These are phyloP conservation scores for Iphiclides podalirius DNA, from an alignment of 2,888 invertebrate genomes.

Conservation along the genomic window DNA sequence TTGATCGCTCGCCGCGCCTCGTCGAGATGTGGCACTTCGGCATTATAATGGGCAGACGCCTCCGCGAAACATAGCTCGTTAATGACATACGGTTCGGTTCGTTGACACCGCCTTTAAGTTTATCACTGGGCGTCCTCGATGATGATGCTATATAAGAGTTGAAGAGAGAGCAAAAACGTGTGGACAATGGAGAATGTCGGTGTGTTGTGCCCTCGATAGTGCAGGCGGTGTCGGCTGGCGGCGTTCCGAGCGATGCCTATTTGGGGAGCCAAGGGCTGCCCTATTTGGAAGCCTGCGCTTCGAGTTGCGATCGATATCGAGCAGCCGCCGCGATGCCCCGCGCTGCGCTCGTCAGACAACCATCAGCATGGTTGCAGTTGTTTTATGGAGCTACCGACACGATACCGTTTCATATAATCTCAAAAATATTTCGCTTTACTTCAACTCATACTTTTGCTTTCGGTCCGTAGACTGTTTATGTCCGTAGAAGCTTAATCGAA, in stretches of 20 bases:
- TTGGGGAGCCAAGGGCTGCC: slow-evolving; percentile 62
- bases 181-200: slow-evolving; percentile 69
- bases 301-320: slow-evolving; percentile 70
- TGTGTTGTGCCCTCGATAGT: slow-evolving; percentile 67
- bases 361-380: slow-evolving; percentile 50
- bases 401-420: too few relatives aligned
- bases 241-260: slow-evolving; percentile 62
- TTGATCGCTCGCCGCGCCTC: too few relatives aligned
- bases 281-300: slow-evolving; percentile 76
- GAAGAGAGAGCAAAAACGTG: slow-evolving; percentile 50
- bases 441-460: too few relatives aligned
- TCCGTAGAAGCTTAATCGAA: too few relatives aligned
- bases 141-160: slow-evolving; percentile 48
- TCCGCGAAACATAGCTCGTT: slow-evolving; percentile 21
- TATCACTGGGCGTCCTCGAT: slow-evolving; percentile 46
- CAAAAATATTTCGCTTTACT: too few relatives aligned
- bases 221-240: slow-evolving; percentile 40
- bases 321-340: slow-evolving; percentile 46
- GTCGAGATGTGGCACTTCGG: slow-evolving; percentile 7
- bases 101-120: slow-evolving; percentile 35
- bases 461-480: too few relatives aligned
- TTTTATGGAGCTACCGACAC: too few relatives aligned
- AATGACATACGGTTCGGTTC: slow-evolving; percentile 30
- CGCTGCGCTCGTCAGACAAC: slow-evolving; percentile 48
- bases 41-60: slow-evolving; percentile 16